Conservation (phyloP, 2,113 vertebrate species). For the Erythrocercus mccallii region DNA sequence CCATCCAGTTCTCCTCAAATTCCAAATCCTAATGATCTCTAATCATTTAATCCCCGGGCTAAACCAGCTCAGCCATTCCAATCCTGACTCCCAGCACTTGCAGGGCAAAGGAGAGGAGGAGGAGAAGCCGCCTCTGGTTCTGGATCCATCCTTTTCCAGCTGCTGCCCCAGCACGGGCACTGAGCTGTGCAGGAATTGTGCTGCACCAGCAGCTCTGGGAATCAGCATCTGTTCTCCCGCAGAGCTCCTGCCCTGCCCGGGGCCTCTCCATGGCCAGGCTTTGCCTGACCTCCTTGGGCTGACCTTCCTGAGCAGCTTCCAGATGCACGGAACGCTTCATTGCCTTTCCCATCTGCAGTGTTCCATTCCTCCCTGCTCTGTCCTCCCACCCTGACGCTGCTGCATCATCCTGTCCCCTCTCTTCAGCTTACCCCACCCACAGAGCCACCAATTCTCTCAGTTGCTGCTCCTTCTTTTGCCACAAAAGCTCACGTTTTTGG, state of each 20-base stretch:
- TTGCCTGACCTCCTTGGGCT: neutral
- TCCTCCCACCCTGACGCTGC: neutral
- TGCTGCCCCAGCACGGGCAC: neutral
- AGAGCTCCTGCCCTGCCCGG: neutral
- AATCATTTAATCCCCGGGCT: constrained; percentile 18
- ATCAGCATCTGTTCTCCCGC: neutral
- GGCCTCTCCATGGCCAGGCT: rapidly evolving
- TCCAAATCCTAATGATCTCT: neutral
- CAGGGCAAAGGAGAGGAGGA: neutral
- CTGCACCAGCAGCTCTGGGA: neutral
- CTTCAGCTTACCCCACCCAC: rapidly evolving
- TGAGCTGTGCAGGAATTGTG: neutral
- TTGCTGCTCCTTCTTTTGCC: neutral
- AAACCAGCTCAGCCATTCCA: neutral
- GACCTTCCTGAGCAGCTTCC: neutral
- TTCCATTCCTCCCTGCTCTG: neutral
- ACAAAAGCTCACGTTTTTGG: rapidly evolving
- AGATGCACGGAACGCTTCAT: rapidly evolving
- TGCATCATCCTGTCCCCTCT: neutral
- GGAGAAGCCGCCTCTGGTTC: rapidly evolving
- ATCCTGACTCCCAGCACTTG: neutral
- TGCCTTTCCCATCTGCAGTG: no score
- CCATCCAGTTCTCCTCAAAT: neutral
- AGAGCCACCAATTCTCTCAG: neutral
- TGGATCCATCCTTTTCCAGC: neutral